Base-by-base conservation (phyloP, 2,113 vertebrate genomes). In the Lophotis ruficrista region DNA sequence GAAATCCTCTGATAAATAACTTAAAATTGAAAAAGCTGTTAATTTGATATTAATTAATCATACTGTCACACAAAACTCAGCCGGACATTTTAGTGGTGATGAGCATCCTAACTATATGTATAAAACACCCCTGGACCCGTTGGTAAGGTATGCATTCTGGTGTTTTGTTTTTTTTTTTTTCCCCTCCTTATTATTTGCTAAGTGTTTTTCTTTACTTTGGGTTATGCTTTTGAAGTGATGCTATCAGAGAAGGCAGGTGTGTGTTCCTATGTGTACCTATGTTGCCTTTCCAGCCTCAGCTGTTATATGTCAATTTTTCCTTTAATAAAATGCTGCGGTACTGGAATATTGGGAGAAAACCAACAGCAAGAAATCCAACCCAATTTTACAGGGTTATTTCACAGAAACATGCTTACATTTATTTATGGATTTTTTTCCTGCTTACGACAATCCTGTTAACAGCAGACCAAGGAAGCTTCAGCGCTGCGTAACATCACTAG, bases 101-200 rank as follows among this genome's bases (percentile, higher is more conserved):
- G 14, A 38, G 12, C 16, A 50, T 6, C 10, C 19, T 47, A 51
- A 33, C 10, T 38, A 7, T 48, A 25, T 15, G 6, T 48, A 12
- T 28, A 35, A 80, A 54, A 35, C 1, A 0, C 3, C 6, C 15
- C 24, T 38, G 6, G 24, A 60, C 64, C 48, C 61, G 53, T 10
- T 22, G 14, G 10, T 48, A 62, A 73, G 30, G 8, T 57, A 57
- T 15, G 33, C 27, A 62, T n/a, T 30, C 10, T 61, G 7, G 4
- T 64, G 30, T 8, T 10, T 51, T 48, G 1, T 2, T 2, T 2
- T 2, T 6, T n/a, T n/a, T 20, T 20, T 3, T 0, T 43, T 43
- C 16, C 41, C 16, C 13, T 25, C 24, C 2, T 38, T 2, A 22
- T 31, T 31, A 53, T n/a, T 62, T 69, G 1, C n/a, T 77, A 13